Conservation (phyloP, 2,797 vertebrate genomes). For the Knipowitschia caucasica region DNA sequence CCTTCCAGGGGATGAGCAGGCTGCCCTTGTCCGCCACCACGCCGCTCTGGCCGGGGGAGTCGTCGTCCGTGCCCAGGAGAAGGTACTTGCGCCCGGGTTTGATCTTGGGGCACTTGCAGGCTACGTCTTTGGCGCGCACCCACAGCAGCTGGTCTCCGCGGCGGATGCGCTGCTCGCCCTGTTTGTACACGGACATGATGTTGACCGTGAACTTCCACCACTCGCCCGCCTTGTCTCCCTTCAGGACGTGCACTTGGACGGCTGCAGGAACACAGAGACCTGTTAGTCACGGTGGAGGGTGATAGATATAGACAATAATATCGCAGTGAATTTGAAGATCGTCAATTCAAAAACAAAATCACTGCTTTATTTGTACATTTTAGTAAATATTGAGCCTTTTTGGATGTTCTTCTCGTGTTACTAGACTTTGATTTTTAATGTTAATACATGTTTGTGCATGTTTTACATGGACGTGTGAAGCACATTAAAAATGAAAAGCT, state of each 20-base stretch:
- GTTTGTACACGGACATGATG: constrained; percentile 97
- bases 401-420: too few relatives aligned
- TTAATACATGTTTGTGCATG: too few relatives aligned
- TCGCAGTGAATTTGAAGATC: too few relatives aligned
- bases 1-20: constrained; percentile 97
- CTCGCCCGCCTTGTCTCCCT: constrained; percentile 90
- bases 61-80: constrained; percentile 90
- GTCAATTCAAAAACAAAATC: too few relatives aligned
- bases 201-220: constrained; percentile 99
- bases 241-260: constrained; percentile 93
- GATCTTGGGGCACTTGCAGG: constrained; percentile 96
- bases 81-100: constrained; percentile 96
- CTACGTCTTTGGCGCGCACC: constrained; percentile 93
- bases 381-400: too few relatives aligned
- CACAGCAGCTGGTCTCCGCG: constrained; percentile 95
- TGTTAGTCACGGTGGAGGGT: neutral
- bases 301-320: too few relatives aligned
- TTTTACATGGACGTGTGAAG: too few relatives aligned
- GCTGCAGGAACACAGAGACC: constrained; percentile 66
- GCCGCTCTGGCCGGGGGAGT: constrained; percentile 92
- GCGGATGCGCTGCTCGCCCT: constrained; percentile 90
- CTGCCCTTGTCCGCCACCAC: constrained; percentile 96
- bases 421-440: too few relatives aligned
- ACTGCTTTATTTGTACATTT: too few relatives aligned
- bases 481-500: too few relatives aligned